Evolutionary conservation across 2,797 vertebrate genomes (phyloP), one percentile per base, ranked within the genome.

Genomic region (Austrolebias charrua): DNA sequence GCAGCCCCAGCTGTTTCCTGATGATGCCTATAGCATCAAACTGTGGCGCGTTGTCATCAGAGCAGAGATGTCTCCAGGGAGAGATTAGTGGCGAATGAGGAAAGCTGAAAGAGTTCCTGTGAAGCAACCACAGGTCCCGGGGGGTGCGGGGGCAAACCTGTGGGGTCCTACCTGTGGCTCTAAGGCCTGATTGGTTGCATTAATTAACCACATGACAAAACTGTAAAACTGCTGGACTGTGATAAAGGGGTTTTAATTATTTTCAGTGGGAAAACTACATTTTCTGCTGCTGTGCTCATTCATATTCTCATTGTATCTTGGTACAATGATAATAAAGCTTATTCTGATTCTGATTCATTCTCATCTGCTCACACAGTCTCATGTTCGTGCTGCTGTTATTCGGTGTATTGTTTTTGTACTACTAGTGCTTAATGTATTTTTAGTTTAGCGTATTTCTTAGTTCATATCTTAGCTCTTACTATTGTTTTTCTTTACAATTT

Each of bases 1-100:
- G 66, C 75, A 51, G 77, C 64, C 85, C 67, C 85, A 88, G 90
- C 89, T 90, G 90, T 76, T 79, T 73, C 76, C 71, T 3, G 47
- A 28, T 77, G 82, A 85, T 73, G 82, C 84, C 64, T 68, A n/a
- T n/a, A 63, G 48, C 74, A 42, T 57, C 81, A 77, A 66, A 81
- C 76, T 49, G 76, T n/a, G 66, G 77, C 43, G 63, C 65, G 71
- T 72, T 82, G 73, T 80, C 83, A 82, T 88, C 84, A 81, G 74
- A 63, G 73, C 9, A 48, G 50, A 0, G 33, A 63, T 7, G 72
- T 89, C 88, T 78, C 82, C 0, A 19, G 82, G 79, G 86, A 83
- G 60, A 61, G 61, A 91, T 91, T 88, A 90, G 88, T 75, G 72
- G 51, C 60, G 78, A 83, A 78, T 13, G 71, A 73, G 79, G 74